phyloP scores from a whole-genome alignment of 2,888 invertebrate species.

The Shargacucullia verbasci region DNA sequence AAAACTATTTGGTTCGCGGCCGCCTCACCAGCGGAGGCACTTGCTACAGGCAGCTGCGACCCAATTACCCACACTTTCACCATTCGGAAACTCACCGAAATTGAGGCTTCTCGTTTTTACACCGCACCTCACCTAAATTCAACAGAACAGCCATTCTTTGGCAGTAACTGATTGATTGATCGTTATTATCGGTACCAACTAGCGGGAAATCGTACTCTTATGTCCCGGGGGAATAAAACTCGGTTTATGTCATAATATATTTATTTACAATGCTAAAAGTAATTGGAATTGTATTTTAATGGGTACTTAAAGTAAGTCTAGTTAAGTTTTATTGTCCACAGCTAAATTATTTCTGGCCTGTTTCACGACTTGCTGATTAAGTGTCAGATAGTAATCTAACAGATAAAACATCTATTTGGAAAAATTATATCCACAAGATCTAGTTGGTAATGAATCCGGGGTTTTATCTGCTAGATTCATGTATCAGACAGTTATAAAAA shows the following conservation, averaged over 20 bases:
- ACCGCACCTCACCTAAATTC: constrained; percentile 44
- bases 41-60: constrained; percentile 44
- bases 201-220: constrained; percentile 2
- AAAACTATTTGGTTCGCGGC: constrained; percentile 7
- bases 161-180: constrained; percentile 24
- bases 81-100: constrained; percentile 65
- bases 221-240: constrained; percentile 38
- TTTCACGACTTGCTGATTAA: no score
- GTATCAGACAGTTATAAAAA: no score
- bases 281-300: constrained; percentile 16
- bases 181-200: constrained; percentile 11
- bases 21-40: constrained; percentile 22
- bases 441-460: no score
- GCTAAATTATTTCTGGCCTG: no score
- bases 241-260: constrained; percentile 22
- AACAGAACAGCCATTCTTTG: constrained; percentile 23
- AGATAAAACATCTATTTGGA: no score
- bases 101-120: constrained; percentile 49
- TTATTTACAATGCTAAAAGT: constrained; percentile 52
- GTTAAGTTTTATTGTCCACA: constrained; percentile 18
- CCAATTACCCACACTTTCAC: constrained; percentile 73
- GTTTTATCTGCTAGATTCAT: no score
- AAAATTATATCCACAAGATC: no score
- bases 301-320: constrained; percentile 30
- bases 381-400: no score